Conservation (phyloP, 2,888 invertebrate species). For the Diadromus collaris region DNA sequence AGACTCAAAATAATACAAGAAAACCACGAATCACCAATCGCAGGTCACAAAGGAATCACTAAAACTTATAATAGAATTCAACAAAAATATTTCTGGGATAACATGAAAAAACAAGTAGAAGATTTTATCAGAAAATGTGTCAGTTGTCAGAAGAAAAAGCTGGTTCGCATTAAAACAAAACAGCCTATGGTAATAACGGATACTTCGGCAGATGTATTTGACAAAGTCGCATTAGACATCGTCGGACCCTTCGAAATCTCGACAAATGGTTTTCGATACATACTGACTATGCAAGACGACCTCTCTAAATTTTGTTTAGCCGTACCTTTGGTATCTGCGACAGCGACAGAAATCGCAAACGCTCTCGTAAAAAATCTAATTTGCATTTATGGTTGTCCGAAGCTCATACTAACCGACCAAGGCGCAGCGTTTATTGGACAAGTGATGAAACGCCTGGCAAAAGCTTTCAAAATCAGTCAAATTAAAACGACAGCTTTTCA, state of each 20-base stretch:
- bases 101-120: slow-evolving; percentile 54
- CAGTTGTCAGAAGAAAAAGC: slow-evolving; percentile 60
- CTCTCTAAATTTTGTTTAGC: slow-evolving; percentile 48
- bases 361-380: slow-evolving; percentile 40
- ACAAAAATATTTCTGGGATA: slow-evolving; percentile 51
- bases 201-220: slow-evolving; percentile 43
- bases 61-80: slow-evolving; percentile 53
- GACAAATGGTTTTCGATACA: slow-evolving; percentile 34
- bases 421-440: slow-evolving; percentile 37
- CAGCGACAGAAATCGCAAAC: slow-evolving; percentile 25
- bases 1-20: slow-evolving; percentile 25
- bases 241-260: slow-evolving; percentile 58
- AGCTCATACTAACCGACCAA: slow-evolving; percentile 46
- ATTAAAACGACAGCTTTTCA: slow-evolving; percentile 47
- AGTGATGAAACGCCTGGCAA: slow-evolving; percentile 18
- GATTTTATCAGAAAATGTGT: slow-evolving; percentile 56
- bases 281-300: slow-evolving; percentile 52
- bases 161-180: slow-evolving; percentile 52
- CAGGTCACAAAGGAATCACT: slow-evolving; percentile 47
- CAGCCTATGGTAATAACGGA: too few species aligned
- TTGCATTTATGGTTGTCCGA: slow-evolving; percentile 34
- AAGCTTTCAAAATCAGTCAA: slow-evolving; percentile 49
- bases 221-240: slow-evolving; percentile 60
- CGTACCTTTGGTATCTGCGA: slow-evolving; percentile 19
- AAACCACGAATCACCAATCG: slow-evolving; percentile 39